Percentiles rank a stretch among this genome's conserved stretches.
These are phyloP conservation scores for Loris lydekkerianus DNA, from an alignment of 2,797 vertebrate genomes.

Conservation along the genomic window DNA sequence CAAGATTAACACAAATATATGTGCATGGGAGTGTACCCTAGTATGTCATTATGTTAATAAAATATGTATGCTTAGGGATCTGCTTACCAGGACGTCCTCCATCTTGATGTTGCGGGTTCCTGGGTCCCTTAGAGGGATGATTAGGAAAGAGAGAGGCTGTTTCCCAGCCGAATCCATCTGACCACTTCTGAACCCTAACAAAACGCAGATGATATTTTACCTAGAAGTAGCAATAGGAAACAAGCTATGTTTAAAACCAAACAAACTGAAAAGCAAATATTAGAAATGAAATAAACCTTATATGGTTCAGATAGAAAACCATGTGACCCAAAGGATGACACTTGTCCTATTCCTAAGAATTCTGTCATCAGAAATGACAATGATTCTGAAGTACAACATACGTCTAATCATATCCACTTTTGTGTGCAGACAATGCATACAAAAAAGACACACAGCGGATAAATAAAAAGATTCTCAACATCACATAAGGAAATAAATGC, in stretches of 20 bases:
- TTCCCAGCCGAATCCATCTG: background rate
- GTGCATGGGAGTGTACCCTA: no score
- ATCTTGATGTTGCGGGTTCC: background rate
- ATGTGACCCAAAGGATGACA: slow-evolving; percentile 21
- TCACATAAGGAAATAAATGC: slow-evolving; percentile 25
- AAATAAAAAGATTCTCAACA: slow-evolving; percentile 24
- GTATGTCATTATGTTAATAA: background rate
- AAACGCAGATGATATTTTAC: slow-evolving; percentile 75
- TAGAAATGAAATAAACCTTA: slow-evolving; percentile 18
- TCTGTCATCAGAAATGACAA: background rate
- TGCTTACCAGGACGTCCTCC: slow-evolving; percentile 77
- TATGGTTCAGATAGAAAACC: background rate
- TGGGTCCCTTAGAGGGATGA: background rate
- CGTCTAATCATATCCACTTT: background rate
- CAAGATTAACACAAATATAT: slow-evolving; percentile 1
- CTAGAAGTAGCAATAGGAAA: slow-evolving; percentile 69
- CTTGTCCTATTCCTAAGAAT: background rate
- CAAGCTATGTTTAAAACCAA: slow-evolving; percentile 37
- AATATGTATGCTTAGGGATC: background rate
- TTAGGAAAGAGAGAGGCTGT: slow-evolving; percentile 64
- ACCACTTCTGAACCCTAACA: slow-evolving; percentile 7
- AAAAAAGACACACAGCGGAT: background rate
- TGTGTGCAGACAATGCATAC: slow-evolving; percentile 26
- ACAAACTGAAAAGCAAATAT: slow-evolving; percentile 52
- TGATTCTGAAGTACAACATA: background rate